Percentiles rank a stretch among this genome's conserved stretches.
phyloP scores from a whole-genome alignment of 2,113 vertebrate genomes.

The Hippocampus zosterae region DNA sequence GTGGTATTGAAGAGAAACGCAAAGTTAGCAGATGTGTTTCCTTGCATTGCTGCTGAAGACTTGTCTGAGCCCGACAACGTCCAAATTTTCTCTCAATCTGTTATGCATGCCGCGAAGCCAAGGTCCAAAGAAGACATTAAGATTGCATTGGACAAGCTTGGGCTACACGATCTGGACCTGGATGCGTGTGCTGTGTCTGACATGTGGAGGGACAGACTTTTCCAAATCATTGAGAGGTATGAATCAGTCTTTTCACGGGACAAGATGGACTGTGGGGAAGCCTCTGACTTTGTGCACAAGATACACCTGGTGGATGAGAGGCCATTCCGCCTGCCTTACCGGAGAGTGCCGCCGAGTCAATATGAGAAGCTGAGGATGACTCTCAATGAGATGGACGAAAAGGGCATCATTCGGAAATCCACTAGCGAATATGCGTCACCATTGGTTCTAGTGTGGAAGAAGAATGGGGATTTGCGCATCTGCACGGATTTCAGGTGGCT shows the following conservation, averaged over 20 bases:
- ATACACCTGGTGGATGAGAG: constrained; percentile 10
- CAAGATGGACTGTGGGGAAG: constrained; percentile 20
- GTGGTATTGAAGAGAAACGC: too few species aligned
- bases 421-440: constrained; percentile 12
- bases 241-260: constrained; percentile 9
- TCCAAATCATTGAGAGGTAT: too few species aligned
- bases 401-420: constrained; percentile 2
- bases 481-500: constrained; percentile 4
- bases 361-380: constrained; percentile 20
- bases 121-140: too few species aligned
- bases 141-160: too few species aligned
- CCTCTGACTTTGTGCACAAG: background rate
- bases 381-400: constrained; percentile 24
- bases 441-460: constrained; percentile 12
- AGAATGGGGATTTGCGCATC: background rate
- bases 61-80: too few species aligned
- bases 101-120: too few species aligned
- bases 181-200: too few species aligned
- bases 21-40: background rate
- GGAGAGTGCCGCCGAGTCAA: constrained; percentile 5
- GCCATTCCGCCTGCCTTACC: constrained; percentile 13
- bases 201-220: too few species aligned
- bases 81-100: too few species aligned
- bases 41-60: background rate
- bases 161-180: too few species aligned